These are phyloP conservation scores for Drosophila borealis DNA, from an alignment of 2,888 invertebrate species.

Conservation along the genomic window DNA sequence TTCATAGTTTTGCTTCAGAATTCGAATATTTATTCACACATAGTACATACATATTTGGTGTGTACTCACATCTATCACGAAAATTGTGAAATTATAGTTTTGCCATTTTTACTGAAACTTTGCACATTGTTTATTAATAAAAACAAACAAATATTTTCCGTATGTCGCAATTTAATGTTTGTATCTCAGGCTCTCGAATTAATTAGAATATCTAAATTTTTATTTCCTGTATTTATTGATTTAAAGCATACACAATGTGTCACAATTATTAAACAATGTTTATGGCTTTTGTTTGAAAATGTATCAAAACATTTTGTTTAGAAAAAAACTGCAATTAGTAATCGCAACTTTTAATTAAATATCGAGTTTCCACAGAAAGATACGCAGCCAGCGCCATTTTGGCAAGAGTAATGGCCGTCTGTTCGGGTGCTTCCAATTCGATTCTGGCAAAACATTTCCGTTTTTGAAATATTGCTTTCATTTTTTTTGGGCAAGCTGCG, in stretches of 20 bases:
- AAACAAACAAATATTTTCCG: neutral
- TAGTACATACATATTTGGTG: neutral
- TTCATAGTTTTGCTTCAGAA: neutral
- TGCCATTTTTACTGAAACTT: too few species aligned
- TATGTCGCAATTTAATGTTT: too few species aligned
- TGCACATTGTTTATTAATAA: neutral
- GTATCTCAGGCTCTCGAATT: too few species aligned
- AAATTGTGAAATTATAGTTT: too few species aligned
- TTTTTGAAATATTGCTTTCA: conserved; percentile 68
- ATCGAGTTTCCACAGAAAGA: conserved; percentile 40
- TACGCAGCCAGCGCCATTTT: conserved; percentile 30
- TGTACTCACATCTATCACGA: neutral
- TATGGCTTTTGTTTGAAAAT: neutral
- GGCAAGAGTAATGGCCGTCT: conserved; percentile 31
- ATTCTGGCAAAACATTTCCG: conserved; percentile 67
- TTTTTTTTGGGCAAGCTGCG: conserved; percentile 11
- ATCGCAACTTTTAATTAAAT: conserved; percentile 67
- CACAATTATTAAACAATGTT: neutral
- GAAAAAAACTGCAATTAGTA: conserved; percentile 30
- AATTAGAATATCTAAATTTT: too few species aligned
- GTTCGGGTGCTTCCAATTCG: conserved; percentile 49
- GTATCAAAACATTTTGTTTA: neutral
- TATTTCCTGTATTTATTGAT: neutral
- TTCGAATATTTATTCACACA: conserved; percentile 1
- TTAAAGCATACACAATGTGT: too few species aligned